Base-by-base conservation (phyloP, 2,888 invertebrate species). In the Eledone cirrhosa region DNA sequence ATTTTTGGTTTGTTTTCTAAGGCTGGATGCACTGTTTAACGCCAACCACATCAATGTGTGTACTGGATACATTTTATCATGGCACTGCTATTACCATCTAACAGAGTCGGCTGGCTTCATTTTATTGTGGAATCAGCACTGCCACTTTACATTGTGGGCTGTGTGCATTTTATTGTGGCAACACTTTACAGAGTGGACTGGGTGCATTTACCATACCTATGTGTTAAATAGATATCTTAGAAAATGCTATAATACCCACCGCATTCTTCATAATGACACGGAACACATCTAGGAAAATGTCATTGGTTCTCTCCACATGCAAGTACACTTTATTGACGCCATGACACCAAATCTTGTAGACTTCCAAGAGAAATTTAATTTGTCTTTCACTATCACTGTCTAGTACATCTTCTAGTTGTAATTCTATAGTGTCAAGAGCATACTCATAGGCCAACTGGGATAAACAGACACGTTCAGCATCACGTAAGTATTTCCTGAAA, bases 401-500 rank as follows among this genome's bases (percentile, higher is more conserved):
- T 48, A 81, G 80, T 59, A 83, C 81, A 67, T 82, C 83, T 8
- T 84, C 83, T 53, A 86, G 84, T 67, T 83, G 82, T 77, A 72
- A 78, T 80, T 82, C 94, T 93, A 81, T 95, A 90, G 85, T 84
- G 48, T 84, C 84, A 53, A 86, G 78, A 79, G 87, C 83, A 81
- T 83, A 80, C 81, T 84, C 47, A 85, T 95, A 93, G 0, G 97
- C 95, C 91, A 95, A 94, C 79, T 94, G 94, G 0, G 95, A 94
- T 79, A 96, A 92, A 86, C 95, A 94, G 85, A 95, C 94, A 79
- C 97, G 93, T 89, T 97, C 97, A 1, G 93, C 93, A 89, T 97
- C 96, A 59, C 95, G 93, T 80, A 98, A 93, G 90, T 97, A 97
- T 87, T 94, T 94, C 87, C 94, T 94, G 87, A 19, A 91, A 89